Evolutionary conservation across 2,797 vertebrate species (phyloP).

Genomic region (Yasuhikotakia modesta): DNA sequence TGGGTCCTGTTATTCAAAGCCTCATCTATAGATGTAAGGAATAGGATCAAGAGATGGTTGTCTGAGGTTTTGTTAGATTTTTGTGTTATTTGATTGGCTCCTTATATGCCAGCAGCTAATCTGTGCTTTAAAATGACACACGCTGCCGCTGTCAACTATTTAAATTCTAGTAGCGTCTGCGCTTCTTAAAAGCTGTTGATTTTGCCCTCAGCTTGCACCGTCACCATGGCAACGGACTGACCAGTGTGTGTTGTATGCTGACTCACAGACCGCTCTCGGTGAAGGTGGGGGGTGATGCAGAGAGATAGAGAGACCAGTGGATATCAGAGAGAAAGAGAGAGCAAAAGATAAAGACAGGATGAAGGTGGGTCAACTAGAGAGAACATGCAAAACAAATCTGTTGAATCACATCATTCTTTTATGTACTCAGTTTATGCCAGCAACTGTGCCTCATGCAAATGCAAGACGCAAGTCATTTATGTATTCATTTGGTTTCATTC

Average conservation of each 20-base stretch:
- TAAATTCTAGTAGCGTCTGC: slow-evolving; percentile 65
- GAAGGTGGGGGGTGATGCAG: slow-evolving; percentile 41
- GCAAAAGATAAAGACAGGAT: slow-evolving; percentile 9
- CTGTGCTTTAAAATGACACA: slow-evolving; percentile 28
- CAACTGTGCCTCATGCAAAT: not conserved
- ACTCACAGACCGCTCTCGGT: slow-evolving; percentile 67
- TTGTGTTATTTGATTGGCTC: slow-evolving; percentile 25
- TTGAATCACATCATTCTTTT: not conserved
- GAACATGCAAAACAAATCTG: not conserved
- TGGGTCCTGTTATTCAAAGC: slow-evolving; percentile 6
- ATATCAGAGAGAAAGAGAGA: slow-evolving; percentile 16
- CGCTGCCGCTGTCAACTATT: slow-evolving; percentile 57
- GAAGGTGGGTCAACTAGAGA: not conserved
- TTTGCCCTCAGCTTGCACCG: slow-evolving; percentile 61
- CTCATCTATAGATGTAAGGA: slow-evolving; percentile 4
- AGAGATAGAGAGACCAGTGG: not conserved
- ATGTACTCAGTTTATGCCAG: not conserved
- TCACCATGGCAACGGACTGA: slow-evolving; percentile 73
- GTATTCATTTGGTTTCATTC: not conserved
- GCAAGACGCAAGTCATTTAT: slow-evolving; percentile 5
- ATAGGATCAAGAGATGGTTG: slow-evolving; percentile 17
- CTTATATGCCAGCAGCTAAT: slow-evolving; percentile 41
- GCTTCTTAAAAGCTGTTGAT: slow-evolving; percentile 64
- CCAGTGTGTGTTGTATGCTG: slow-evolving; percentile 67
- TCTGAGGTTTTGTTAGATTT: slow-evolving; percentile 29